phyloP scores from a whole-genome alignment of 2,113 vertebrate species.

The Gymnogyps californianus region DNA sequence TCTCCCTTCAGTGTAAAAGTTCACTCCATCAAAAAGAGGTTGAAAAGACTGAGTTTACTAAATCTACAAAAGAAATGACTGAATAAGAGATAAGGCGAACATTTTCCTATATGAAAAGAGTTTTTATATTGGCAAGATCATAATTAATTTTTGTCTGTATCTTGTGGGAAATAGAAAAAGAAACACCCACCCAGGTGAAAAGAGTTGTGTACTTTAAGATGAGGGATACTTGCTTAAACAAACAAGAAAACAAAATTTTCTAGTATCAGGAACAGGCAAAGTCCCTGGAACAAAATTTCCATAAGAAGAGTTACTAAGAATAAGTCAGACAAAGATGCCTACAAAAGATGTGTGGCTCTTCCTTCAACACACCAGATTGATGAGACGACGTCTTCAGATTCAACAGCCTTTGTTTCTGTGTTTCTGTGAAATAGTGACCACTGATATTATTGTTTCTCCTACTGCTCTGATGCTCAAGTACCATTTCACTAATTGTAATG shows the following conservation, averaged over 20 bases:
- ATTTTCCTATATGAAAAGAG: neutral
- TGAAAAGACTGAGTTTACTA: neutral
- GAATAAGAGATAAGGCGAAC: neutral
- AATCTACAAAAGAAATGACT: neutral
- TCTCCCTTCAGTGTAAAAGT: neutral
- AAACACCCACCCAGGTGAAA: neutral
- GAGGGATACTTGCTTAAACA: neutral
- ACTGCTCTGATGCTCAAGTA: neutral
- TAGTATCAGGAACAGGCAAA: neutral
- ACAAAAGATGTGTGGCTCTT: neutral
- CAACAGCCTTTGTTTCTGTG: neutral
- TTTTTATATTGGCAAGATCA: neutral
- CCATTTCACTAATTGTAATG: neutral
- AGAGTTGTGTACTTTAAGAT: neutral
- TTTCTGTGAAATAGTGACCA: neutral
- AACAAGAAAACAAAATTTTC: neutral
- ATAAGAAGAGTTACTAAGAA: neutral
- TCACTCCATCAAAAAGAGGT: neutral
- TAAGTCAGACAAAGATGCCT: neutral
- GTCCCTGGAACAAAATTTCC: neutral
- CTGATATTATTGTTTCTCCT: neutral
- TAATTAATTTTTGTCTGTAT: neutral
- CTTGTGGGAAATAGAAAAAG: neutral
- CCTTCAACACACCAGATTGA: neutral
- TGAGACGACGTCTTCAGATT: neutral